Evolutionary conservation across 1,140 invertebrate species (phyloP).

Genomic region (Hycleus cichorii): DNA sequence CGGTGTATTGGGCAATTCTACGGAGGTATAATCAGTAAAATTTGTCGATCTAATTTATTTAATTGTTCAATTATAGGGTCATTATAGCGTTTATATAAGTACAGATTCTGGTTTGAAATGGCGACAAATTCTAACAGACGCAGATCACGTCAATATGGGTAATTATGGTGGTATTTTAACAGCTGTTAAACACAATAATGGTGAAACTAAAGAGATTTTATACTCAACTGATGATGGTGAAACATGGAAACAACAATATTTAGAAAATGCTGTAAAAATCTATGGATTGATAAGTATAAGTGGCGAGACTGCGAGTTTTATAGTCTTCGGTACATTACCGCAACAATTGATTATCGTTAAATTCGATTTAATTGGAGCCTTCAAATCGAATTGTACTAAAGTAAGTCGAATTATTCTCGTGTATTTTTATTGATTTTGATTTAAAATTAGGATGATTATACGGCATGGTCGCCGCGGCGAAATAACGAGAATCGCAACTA

Average conservation of each 20-base stretch:
- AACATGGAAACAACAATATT: conserved; percentile 63
- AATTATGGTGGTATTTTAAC: conserved; percentile 85
- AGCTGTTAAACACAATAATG: conserved; percentile 74
- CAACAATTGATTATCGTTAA: conserved; percentile 87
- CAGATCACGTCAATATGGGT: conserved; percentile 81
- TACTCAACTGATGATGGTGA: conserved; percentile 84
- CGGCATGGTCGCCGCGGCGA: conserved; percentile 72
- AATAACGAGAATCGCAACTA: conserved; percentile 42
- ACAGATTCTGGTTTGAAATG: conserved; percentile 78
- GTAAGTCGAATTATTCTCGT: conserved; percentile 1
- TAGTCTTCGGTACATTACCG: conserved; percentile 77
- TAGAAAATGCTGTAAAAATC: conserved; percentile 62
- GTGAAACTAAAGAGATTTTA: conserved; percentile 65
- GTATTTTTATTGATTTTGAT: not conserved
- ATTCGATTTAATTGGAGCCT: conserved; percentile 66
- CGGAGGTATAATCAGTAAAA: conserved; percentile 46
- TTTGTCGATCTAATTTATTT: not conserved
- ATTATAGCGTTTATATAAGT: conserved; percentile 74
- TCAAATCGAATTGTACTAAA: conserved; percentile 45
- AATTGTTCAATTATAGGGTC: conserved; percentile 57
- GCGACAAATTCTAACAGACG: conserved; percentile 68
- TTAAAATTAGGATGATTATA: conserved; percentile 66
- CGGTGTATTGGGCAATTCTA: conserved; percentile 65
- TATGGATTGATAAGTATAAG: conserved; percentile 82
- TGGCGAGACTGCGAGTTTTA: conserved; percentile 82